phyloP scores from a whole-genome alignment of 2,797 vertebrate species.

The Pseudocheirus occidentalis region DNA sequence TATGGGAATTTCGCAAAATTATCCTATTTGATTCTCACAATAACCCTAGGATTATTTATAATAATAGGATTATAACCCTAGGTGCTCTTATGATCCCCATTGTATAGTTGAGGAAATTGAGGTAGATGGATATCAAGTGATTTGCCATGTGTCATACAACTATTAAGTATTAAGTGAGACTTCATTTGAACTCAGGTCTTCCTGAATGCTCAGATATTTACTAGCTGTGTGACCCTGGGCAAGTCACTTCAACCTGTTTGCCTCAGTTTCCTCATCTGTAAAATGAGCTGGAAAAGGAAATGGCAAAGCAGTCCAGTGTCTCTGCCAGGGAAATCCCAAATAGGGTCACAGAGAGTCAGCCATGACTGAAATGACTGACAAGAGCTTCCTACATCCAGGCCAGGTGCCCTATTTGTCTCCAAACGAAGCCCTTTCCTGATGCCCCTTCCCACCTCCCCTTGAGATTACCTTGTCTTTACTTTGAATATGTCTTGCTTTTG shows the following conservation, averaged over 20 bases:
- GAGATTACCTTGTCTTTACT: not conserved
- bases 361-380: not conserved
- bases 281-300: not conserved
- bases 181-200: not conserved
- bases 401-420: not conserved
- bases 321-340: not conserved
- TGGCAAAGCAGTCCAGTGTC: not conserved
- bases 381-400: not conserved
- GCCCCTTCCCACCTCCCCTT: not conserved
- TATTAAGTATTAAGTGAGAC: not conserved
- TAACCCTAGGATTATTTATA: not conserved
- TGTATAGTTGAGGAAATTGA: not conserved
- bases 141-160: not conserved
- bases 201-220: not conserved
- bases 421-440: not conserved
- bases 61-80: too few relatives aligned
- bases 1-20: not conserved
- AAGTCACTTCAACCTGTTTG: not conserved
- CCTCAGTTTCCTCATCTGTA: not conserved
- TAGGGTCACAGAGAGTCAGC: not conserved
- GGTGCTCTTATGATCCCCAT: not conserved
- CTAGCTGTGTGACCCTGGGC: not conserved
- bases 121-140: not conserved
- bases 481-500: not conserved
- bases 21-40: not conserved